Conservation (phyloP, 1,140 invertebrate species). For the Tetraneura akinire region DNA sequence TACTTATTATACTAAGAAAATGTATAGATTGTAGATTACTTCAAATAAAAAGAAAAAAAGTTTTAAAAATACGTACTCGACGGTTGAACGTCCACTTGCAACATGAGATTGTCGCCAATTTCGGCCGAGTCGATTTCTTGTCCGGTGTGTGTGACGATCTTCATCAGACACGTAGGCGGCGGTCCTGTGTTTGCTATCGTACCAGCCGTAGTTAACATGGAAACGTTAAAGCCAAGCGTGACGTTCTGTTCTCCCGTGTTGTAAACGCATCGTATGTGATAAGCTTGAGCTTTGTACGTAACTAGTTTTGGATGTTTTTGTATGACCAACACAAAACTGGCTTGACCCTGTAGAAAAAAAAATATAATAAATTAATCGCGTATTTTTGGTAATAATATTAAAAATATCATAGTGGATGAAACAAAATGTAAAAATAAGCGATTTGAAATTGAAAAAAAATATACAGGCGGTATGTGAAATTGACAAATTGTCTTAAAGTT, state of each 20-base stretch:
- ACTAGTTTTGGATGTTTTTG: conserved; percentile 93
- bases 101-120: conserved; percentile 86
- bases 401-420: too few species aligned
- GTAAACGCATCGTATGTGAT: conserved; percentile 92
- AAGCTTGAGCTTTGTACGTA: conserved; percentile 92
- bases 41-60: too few species aligned
- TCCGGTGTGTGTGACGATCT: conserved; percentile 83
- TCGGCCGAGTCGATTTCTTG: conserved; percentile 87
- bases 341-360: conserved; percentile 71
- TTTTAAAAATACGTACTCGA: conserved; percentile 70
- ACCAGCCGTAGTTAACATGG: conserved; percentile 91
- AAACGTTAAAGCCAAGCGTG: conserved; percentile 90
- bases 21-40: too few species aligned
- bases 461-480: too few species aligned
- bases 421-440: too few species aligned
- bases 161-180: conserved; percentile 89
- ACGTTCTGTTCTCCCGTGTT: conserved; percentile 92
- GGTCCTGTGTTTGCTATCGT: conserved; percentile 94
- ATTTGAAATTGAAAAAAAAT: too few species aligned
- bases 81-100: conserved; percentile 92
- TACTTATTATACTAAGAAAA: too few species aligned
- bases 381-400: too few species aligned
- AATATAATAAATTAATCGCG: too few species aligned
- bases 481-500: too few species aligned
- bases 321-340: conserved; percentile 89